Conservation (phyloP, 2,797 vertebrate species). For the Nannoperca australis region DNA sequence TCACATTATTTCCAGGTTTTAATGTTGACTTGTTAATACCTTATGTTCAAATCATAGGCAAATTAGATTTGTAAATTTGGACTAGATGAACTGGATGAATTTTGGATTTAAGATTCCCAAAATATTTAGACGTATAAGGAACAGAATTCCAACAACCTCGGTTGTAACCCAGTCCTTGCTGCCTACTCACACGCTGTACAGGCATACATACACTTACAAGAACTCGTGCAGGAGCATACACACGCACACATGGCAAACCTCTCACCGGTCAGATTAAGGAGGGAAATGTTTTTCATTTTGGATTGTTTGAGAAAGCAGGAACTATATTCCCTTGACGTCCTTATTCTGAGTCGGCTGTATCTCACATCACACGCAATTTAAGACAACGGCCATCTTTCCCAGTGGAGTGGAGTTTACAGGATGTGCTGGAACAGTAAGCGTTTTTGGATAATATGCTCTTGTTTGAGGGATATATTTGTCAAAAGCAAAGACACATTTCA, state of each 20-base stretch:
- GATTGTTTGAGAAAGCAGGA: slow-evolving; percentile 65
- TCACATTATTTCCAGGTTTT: neutral
- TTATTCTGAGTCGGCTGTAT: slow-evolving; percentile 30
- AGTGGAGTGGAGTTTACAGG: slow-evolving; percentile 20
- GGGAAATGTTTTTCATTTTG: slow-evolving; percentile 74
- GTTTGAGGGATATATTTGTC: neutral
- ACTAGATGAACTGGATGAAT: neutral
- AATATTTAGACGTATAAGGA: neutral
- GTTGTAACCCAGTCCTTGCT: slow-evolving; percentile 8
- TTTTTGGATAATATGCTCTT: neutral
- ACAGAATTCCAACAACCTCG: neutral
- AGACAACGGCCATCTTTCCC: slow-evolving; percentile 18
- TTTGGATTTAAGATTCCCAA: neutral
- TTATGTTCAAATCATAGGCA: neutral
- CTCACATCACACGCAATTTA: slow-evolving; percentile 37
- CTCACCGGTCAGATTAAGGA: slow-evolving; percentile 51
- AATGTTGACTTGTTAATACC: neutral
- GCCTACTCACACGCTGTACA: slow-evolving; percentile 6
- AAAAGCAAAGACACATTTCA: neutral
- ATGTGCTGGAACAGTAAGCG: neutral
- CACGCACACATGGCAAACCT: slow-evolving; percentile 43
- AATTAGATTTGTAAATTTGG: neutral
- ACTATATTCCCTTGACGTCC: slow-evolving; percentile 51
- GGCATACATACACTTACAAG: neutral
- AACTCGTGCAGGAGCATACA: slow-evolving; percentile 22